phyloP scores from a whole-genome alignment of 1,140 invertebrate genomes.

The Tetranychus urticae region DNA sequence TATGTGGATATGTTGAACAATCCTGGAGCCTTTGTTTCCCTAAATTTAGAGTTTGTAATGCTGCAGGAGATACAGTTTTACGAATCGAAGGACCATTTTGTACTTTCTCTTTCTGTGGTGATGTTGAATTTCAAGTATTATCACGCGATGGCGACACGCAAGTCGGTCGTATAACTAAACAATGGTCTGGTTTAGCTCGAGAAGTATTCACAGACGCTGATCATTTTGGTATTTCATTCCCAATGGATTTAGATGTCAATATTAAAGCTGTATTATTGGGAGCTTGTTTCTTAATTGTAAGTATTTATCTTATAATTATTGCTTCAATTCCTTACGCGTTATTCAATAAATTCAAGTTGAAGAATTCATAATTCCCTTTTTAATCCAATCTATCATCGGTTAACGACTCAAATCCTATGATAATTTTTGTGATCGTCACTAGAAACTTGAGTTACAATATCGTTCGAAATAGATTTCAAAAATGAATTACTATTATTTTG shows the following conservation, averaged over 20 bases:
- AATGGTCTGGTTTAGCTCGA: conserved; percentile 40
- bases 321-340: no score
- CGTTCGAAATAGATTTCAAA: no score
- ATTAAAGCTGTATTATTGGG: conserved; percentile 54
- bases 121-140: conserved; percentile 38
- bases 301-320: neutral
- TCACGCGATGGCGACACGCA: conserved; percentile 4
- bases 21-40: conserved; percentile 58
- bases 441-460: no score
- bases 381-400: no score
- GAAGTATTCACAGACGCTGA: conserved; percentile 49
- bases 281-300: conserved; percentile 25
- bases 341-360: no score
- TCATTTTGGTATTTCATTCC: conserved; percentile 50
- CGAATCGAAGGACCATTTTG: conserved; percentile 60
- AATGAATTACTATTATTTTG: no score
- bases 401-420: no score
- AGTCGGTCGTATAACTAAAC: conserved; percentile 48
- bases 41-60: conserved; percentile 50
- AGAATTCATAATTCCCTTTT: no score
- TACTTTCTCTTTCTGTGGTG: conserved; percentile 49
- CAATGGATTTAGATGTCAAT: conserved; percentile 48
- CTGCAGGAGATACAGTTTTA: conserved; percentile 44
- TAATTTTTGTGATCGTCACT: no score
- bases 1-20: conserved; percentile 53